Conservation (phyloP, 1,140 invertebrate species). For the Coenobita brevimanus region DNA sequence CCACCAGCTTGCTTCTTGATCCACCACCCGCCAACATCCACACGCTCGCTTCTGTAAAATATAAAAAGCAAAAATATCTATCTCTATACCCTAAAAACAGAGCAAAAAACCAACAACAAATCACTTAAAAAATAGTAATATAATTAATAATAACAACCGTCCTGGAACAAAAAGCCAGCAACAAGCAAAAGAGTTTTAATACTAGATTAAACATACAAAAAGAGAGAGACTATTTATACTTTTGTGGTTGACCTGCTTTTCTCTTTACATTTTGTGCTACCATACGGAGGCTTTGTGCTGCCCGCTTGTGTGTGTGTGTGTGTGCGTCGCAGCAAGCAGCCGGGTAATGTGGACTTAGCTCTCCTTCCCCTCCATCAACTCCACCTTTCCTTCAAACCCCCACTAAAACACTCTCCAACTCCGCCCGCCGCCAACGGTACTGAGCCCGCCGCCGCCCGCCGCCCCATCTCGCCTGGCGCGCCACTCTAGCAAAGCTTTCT, state of each 20-base stretch:
- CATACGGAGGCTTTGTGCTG: conserved; percentile 33
- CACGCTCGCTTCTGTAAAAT: background rate
- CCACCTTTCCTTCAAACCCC: conserved; percentile 21
- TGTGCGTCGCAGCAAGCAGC: conserved; percentile 39
- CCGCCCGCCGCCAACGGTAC: background rate
- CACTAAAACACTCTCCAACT: background rate
- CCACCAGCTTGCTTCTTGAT: conserved; percentile 62
- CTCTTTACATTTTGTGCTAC: conserved; percentile 3
- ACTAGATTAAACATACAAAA: too few species aligned
- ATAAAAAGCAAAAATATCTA: conserved; percentile 30
- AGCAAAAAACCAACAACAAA: too few species aligned
- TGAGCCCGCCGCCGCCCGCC: conserved; percentile 17
- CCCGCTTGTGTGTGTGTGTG: conserved; percentile 53
- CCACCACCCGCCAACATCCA: conserved; percentile 36
- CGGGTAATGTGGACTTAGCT: conserved; percentile 59
- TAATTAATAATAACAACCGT: too few species aligned
- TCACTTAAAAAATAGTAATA: too few species aligned
- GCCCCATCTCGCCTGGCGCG: background rate
- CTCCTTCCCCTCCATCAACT: conserved; percentile 13
- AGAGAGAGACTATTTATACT: too few species aligned
- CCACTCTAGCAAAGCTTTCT: conserved; percentile 4
- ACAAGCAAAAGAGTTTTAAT: too few species aligned
- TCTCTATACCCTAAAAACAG: conserved; percentile 33
- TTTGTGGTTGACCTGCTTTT: too few species aligned
- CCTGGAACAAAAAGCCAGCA: too few species aligned